Conservation (phyloP, 2,888 invertebrate species). For the Leptarthrus brevirostris region DNA sequence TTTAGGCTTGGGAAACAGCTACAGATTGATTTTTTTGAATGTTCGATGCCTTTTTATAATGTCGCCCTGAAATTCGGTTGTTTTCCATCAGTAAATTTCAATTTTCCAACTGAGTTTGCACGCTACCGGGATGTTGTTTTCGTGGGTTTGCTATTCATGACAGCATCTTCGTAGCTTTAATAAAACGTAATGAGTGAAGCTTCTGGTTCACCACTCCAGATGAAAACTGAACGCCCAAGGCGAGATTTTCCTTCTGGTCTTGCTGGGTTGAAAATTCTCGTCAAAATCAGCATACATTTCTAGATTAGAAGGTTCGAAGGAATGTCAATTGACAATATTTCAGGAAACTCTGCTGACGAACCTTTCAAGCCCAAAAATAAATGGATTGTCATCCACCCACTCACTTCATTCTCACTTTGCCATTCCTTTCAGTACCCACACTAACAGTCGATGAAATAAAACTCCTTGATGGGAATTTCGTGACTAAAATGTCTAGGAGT, state of each 20-base stretch:
- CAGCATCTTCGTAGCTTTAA: slow-evolving; percentile 30
- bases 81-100: slow-evolving; percentile 28
- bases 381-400: slow-evolving; percentile 22
- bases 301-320: neutral
- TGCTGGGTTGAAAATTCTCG: neutral
- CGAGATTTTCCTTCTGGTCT: slow-evolving; percentile 18
- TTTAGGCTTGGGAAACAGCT: slow-evolving; percentile 47
- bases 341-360: slow-evolving; percentile 24
- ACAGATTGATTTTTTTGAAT: slow-evolving; percentile 52
- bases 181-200: slow-evolving; percentile 42
- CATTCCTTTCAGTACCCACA: slow-evolving; percentile 38
- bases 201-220: slow-evolving; percentile 41
- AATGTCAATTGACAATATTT: slow-evolving; percentile 25
- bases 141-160: slow-evolving; percentile 36
- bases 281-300: slow-evolving; percentile 10
- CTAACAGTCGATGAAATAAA: slow-evolving; percentile 42
- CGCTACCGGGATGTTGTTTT: neutral
- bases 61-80: neutral
- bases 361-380: slow-evolving; percentile 26
- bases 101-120: slow-evolving; percentile 44
- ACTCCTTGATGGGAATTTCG: slow-evolving; percentile 53
- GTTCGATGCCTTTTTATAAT: slow-evolving; percentile 11
- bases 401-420: slow-evolving; percentile 10
- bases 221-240: slow-evolving; percentile 8
- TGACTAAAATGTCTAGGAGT: slow-evolving; percentile 53